phyloP scores from a whole-genome alignment of 1,140 invertebrate species.

The Aricia agestis region DNA sequence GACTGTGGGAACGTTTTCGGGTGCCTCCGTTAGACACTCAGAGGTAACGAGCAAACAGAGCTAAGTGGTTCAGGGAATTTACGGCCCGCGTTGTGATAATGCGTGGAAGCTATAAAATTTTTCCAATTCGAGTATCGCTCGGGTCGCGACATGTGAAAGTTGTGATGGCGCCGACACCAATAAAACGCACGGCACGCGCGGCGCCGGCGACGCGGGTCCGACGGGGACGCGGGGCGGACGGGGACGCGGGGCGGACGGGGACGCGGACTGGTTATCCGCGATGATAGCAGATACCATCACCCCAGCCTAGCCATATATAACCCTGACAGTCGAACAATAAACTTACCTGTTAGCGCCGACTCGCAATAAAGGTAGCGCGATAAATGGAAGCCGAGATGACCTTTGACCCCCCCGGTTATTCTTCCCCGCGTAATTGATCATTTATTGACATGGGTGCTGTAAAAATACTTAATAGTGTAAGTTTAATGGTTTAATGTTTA shows the following conservation, averaged over 20 bases:
- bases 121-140: constrained; percentile 62
- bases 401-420: constrained; percentile 33
- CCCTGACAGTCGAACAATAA: constrained; percentile 63
- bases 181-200: constrained; percentile 63
- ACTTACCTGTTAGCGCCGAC: constrained; percentile 58
- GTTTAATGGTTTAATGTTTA: not conserved
- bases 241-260: constrained; percentile 36
- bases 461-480: not conserved
- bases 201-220: constrained; percentile 37
- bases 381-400: constrained; percentile 54
- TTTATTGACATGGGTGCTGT: constrained; percentile 17
- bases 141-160: constrained; percentile 69
- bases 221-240: constrained; percentile 22
- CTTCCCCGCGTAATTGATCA: not conserved
- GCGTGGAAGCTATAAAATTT: constrained; percentile 57
- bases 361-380: constrained; percentile 40
- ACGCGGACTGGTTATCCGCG: constrained; percentile 37
- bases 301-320: constrained; percentile 52
- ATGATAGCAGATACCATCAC: constrained; percentile 60
- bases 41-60: constrained; percentile 66
- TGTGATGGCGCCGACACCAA: constrained; percentile 69
- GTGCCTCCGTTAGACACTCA: constrained; percentile 65
- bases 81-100: constrained; percentile 50
- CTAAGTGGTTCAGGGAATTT: constrained; percentile 64
- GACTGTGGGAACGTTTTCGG: constrained; percentile 72